Evolutionary conservation across 2,113 vertebrate genomes (phyloP), one percentile per base, ranked within the genome.

Genomic region (Actinemys pallida): DNA sequence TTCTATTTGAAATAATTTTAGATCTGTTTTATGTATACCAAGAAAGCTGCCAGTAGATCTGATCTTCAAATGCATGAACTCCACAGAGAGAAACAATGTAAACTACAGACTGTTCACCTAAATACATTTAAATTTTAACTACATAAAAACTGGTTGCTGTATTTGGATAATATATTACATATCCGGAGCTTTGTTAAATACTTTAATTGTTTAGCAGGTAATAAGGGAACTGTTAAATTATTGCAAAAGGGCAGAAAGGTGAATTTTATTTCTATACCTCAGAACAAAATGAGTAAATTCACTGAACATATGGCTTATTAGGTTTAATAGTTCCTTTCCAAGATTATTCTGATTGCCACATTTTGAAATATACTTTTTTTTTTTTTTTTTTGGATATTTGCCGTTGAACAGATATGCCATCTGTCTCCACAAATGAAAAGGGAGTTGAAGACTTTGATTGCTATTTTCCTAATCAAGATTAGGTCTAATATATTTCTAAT

Each of bases 241-340:
- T 84, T 93, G 88, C 80, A 96, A 94, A 97, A 95, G 95, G 95
- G 96, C 90, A 90, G 80, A 90, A 62, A 96, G 94, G 97, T 95
- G 94, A 97, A 91, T 97, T 96, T 97, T 95, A 84, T 76, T 95
- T 98, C 98, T 98, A 96, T 84, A 94, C 94, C 89, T 92, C 84
- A 69, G 92, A 97, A 97, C 86, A 97, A 96, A 98, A 98, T 97
- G 98, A 98, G 97, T 98, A 97, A 98, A 97, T 97, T 98, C 94
- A 97, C 96, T 96, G 98, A 98, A 97, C 98, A 98, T 98, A 98
- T 99, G 98, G 98, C 98, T 97, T 98, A 98, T 98, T 98, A 98
- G 97, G 97, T 98, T 97, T 98, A 98, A 98, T 97, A 98, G 97
- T 96, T 98, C 93, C 97, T 98, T 98, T 98, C 98, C 98, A 98